Base-by-base conservation (phyloP, 2,888 invertebrate species). In the Coelinius sp. region DNA sequence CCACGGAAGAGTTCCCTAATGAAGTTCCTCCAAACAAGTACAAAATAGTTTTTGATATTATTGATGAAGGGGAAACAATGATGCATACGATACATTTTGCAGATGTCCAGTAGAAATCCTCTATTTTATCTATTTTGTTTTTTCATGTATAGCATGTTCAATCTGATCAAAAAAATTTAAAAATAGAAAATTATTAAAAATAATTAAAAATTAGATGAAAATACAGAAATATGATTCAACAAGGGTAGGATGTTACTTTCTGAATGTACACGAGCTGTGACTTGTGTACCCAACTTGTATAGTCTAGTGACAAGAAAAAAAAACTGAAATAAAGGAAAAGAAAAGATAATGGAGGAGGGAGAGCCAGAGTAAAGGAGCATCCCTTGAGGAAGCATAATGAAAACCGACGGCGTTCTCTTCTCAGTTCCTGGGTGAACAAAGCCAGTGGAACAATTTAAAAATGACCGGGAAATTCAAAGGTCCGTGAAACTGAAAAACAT, bases 11-110 rank as follows among this genome's bases (percentile, higher is more conserved):
- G 6, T 31, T 76, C 7, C 75, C 77, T 0, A 71, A 76, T 4
- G 66, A 70, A 31, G 72, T 77, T 25, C 73, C 70, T 14, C 71
- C 74, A 2, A 75, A 70, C 22, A 75, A 75, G 44, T 79, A 79
- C 66, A 27, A 49, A 49, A 52, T 46, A 0, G 3, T 22, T 2
- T 70, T 76, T n/a, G 68, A 65, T n/a, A 14, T 78, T 2, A 1
- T 0, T 6, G 1, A 24, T 6, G 41, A 52, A 1, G 65, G 5
- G 1, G 44, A 74, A 6, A 6, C 1, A 6, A 3, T 77, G 4
- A 0, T 76, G 1, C 0, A 6, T 6, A 12, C 25, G 10, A 31
- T 46, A 8, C 22, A 75, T 7, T 73, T 41, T 14, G 12, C 27
- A 0, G 63, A 70, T 14, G 3, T 75, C 7, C n/a, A n/a, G n/a